Evolutionary conservation across 1,140 invertebrate genomes (phyloP), one percentile per base, ranked within the genome.

Genomic region (Papilio aristodemus): DNA sequence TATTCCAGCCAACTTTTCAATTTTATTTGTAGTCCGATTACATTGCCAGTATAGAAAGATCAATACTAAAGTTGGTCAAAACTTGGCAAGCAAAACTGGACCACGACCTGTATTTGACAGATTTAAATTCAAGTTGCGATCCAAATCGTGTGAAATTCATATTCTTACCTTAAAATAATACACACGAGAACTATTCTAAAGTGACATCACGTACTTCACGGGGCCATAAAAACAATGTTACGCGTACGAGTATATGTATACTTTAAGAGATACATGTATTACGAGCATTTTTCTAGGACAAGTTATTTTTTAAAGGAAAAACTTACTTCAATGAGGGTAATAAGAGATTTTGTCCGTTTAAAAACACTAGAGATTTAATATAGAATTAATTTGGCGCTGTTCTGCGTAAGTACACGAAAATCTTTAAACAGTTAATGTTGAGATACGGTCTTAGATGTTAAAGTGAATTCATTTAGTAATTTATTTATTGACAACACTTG

Each of bases 101-200:
- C 17, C 43, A 46, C 43, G 43, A 17, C 43, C 43, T 46, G 27
- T 32, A 46, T 17, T 17, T 46, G 9, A 46, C 17, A 19, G 14
- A 46, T 46, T 46, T 19, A 46, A 46, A 46, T 46, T 46, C 43
- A 59, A 36, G n/a, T 59, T 59, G 32, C n/a, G 58, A 37, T 59
- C 58, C 32, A 59, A 37, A 32, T 59, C 58, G 58, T 59, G 58
- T 59, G 58, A 59, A 59, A 59, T 37, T 37, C 14, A 59, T 59
- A 59, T 8, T 4, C 13, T 50, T 59, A 59, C 58, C 13, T 37
- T 36, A 59, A 36, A 59, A 59, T 32, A 41, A 50, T 17, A 50
- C 43, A 50, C 4, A 14, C n/a, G 27, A 59, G 2, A 37, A 10
- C 13, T n/a, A 59, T 59, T 59, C n/a, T 37, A 10, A 59, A 59